A percentile compares a stretch with the other conserved stretches of the same genome.
Conservation (phyloP, 35 echinoderm and acorn worm genomes). For the Apostichopus japonicus region DNA sequence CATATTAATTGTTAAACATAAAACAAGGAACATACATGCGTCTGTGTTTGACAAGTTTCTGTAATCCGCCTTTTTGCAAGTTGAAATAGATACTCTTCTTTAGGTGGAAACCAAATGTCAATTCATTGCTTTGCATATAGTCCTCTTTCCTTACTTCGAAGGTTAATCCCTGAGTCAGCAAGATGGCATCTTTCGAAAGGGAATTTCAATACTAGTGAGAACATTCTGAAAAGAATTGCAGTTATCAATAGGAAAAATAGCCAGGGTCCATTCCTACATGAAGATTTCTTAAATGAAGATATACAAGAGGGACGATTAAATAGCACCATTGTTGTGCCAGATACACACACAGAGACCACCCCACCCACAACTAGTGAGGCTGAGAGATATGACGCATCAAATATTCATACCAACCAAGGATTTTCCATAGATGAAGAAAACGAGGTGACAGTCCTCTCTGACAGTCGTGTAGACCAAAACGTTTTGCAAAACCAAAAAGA, state of each 20-base stretch:
- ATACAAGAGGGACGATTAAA: neutral
- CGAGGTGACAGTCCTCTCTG: neutral
- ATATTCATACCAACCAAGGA: neutral
- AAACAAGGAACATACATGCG: too few species aligned
- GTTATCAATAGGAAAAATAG: conserved; percentile 6
- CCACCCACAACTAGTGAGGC: neutral
- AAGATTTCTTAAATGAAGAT: neutral
- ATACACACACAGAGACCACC: neutral
- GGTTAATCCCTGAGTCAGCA: conserved; percentile 5
- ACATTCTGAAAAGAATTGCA: conserved; percentile 19
- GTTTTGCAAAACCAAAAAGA: neutral
- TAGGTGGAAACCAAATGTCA: too few species aligned
- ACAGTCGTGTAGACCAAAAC: neutral
- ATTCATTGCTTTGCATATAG: too few species aligned
- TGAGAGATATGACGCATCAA: neutral
- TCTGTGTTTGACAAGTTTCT: too few species aligned
- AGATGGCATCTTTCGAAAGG: conserved; percentile 27
- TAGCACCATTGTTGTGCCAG: neutral
- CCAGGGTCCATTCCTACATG: neutral
- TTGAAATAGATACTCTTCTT: too few species aligned
- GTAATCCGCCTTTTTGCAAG: too few species aligned
- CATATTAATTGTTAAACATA: too few species aligned
- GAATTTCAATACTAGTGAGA: neutral
- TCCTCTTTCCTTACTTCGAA: neutral
- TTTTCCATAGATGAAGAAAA: neutral